A percentile compares a stretch with the other conserved stretches of the same genome.
Evolutionary conservation across 2,113 vertebrate species (phyloP).

Genomic region (Amblyornis subalaris): DNA sequence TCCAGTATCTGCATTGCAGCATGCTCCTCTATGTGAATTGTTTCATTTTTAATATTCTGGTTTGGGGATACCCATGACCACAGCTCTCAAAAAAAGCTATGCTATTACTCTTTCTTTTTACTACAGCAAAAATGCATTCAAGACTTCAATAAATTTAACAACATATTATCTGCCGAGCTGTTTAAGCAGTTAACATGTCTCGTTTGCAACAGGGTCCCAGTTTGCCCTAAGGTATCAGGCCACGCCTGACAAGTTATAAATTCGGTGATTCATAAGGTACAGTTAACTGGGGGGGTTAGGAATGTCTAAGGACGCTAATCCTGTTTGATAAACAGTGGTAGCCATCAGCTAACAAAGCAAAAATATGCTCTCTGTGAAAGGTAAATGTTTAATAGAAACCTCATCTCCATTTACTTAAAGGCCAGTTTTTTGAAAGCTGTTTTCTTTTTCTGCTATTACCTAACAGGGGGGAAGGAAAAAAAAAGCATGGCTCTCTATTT

Average conservation of each 20-base stretch:
- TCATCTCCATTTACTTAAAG: neutral
- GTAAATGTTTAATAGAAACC: neutral
- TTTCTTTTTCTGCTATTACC: neutral
- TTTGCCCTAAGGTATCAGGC: constrained; percentile 12
- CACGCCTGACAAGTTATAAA: neutral
- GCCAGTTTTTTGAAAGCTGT: neutral
- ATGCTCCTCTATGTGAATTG: neutral
- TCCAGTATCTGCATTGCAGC: neutral
- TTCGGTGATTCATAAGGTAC: constrained; percentile 23
- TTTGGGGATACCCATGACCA: neutral
- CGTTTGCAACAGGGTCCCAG: neutral
- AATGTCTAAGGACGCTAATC: neutral
- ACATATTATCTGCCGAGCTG: neutral
- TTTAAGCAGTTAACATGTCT: neutral
- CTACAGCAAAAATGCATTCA: neutral
- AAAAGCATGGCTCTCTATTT: neutral
- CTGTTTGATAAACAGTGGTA: neutral
- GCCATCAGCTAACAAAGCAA: neutral
- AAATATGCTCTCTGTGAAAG: neutral
- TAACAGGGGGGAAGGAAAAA: neutral
- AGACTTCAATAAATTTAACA: neutral
- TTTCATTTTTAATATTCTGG: neutral
- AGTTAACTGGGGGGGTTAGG: neutral
- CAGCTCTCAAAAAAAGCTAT: neutral
- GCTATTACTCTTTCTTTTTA: neutral